phyloP scores from a whole-genome alignment of 2,888 invertebrate species.

The Camponotus fellah region DNA sequence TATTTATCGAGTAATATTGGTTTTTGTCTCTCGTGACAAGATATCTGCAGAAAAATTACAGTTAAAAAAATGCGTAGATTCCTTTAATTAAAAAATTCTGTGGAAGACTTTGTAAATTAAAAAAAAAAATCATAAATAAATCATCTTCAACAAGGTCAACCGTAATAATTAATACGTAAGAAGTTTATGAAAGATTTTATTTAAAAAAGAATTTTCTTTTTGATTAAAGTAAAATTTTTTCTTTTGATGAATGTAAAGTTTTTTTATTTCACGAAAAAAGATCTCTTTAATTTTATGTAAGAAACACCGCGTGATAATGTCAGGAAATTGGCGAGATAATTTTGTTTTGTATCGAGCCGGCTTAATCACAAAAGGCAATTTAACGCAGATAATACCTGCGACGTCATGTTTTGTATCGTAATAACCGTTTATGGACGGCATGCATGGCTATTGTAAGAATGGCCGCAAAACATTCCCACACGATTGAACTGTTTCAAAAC shows the following conservation, averaged over 20 bases:
- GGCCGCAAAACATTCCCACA: slow-evolving; percentile 42
- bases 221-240: not conserved
- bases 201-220: not conserved
- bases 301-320: not conserved
- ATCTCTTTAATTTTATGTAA: not conserved
- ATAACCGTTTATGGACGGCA: slow-evolving; percentile 34
- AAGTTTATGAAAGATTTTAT: slow-evolving; percentile 1
- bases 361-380: slow-evolving; percentile 27
- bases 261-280: not conserved
- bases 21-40: not conserved
- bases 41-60: not conserved
- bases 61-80: not conserved
- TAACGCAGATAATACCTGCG: slow-evolving; percentile 20
- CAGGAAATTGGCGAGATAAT: not conserved
- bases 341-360: not conserved
- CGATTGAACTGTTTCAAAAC: slow-evolving; percentile 50
- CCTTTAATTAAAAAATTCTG: not conserved
- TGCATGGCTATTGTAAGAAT: slow-evolving; percentile 44
- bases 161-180: not conserved
- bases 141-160: not conserved
- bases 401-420: slow-evolving; percentile 36
- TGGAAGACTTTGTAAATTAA: not conserved
- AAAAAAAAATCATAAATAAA: not conserved
- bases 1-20: not conserved
- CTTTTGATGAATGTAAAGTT: not conserved